phyloP scores from a whole-genome alignment of 2,113 vertebrate species.

The Prionailurus viverrinus region DNA sequence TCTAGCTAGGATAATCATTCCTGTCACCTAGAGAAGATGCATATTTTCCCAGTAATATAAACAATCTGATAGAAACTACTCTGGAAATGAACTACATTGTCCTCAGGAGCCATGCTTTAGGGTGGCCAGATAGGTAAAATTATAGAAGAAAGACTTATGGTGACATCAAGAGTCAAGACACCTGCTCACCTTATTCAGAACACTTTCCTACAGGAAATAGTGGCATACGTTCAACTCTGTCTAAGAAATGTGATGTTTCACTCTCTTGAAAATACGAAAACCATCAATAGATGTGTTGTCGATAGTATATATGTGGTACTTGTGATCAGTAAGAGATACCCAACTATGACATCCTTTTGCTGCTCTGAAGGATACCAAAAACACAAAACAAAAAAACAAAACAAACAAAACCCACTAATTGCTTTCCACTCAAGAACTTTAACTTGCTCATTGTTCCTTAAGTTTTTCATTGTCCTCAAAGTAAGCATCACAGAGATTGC shows the following conservation, averaged over 20 bases:
- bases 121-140: neutral
- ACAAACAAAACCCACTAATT: neutral
- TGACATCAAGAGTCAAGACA: conserved; percentile 9
- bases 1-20: neutral
- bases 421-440: neutral
- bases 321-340: neutral
- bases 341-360: neutral
- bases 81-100: conserved; percentile 19
- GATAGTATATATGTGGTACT: neutral
- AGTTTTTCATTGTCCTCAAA: neutral
- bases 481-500: neutral
- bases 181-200: neutral
- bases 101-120: neutral
- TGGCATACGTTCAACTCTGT: neutral
- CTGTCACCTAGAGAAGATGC: neutral
- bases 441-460: conserved; percentile 6
- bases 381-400: neutral
- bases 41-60: neutral
- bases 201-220: neutral
- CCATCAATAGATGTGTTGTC: neutral
- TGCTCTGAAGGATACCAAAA: neutral
- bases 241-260: neutral
- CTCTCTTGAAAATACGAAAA: neutral
- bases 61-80: neutral
- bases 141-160: neutral